Conservation (phyloP, 2,113 vertebrate genomes). For the Podiceps cristatus region DNA sequence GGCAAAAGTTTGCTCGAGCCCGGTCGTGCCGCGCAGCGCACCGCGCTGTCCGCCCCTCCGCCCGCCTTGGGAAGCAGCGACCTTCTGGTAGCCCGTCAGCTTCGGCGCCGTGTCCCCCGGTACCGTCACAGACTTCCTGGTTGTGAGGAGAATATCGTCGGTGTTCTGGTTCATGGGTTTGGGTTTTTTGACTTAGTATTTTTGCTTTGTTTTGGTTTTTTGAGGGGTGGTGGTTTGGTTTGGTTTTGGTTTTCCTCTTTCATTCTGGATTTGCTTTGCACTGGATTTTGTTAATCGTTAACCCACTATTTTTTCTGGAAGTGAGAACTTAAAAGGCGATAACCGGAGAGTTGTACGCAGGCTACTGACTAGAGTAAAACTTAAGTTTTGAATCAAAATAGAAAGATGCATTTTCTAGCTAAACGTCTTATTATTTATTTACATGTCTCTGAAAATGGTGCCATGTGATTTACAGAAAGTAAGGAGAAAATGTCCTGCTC, state of each 20-base stretch:
- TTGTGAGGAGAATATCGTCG: fast-evolving
- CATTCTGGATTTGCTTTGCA: neutral
- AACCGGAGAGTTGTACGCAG: neutral
- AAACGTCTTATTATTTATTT: constrained; percentile 19
- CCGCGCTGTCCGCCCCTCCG: neutral
- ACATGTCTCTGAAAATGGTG: neutral
- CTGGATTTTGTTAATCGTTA: neutral
- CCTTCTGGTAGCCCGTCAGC: neutral
- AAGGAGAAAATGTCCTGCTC: neutral
- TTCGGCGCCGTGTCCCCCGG: neutral
- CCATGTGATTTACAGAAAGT: neutral
- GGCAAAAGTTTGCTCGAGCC: neutral
- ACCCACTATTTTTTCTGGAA: neutral
- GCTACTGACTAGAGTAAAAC: neutral
- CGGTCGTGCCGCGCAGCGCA: neutral
- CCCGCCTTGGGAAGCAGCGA: neutral
- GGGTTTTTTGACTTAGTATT: neutral
- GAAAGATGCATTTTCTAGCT: neutral
- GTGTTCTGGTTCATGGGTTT: neutral
- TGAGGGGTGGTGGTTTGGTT: too few species aligned
- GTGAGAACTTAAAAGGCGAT: neutral
- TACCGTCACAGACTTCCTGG: neutral
- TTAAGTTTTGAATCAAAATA: neutral
- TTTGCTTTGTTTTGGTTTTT: too few species aligned
- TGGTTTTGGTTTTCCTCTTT: too few species aligned